Percentiles rank a stretch among this genome's conserved stretches.
These are phyloP conservation scores for Caenorhabditis sp. DNA, from an alignment of 2,888 invertebrate genomes.

Conservation along the genomic window DNA sequence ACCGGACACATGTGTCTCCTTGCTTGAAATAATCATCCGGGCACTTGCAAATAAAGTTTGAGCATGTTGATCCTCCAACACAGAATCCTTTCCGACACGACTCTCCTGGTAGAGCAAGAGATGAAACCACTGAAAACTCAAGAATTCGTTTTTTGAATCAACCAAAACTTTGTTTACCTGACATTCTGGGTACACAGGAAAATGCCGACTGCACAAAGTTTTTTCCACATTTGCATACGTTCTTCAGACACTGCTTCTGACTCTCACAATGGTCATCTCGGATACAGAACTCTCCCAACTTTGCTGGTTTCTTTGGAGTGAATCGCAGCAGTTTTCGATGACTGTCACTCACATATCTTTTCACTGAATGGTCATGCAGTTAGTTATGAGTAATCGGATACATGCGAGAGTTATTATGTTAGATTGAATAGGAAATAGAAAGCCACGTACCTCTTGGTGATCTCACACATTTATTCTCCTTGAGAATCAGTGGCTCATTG, in stretches of 20 bases:
- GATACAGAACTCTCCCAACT: conserved; percentile 60
- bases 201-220: conserved; percentile 57
- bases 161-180: conserved; percentile 19
- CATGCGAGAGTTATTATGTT: not conserved
- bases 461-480: conserved; percentile 70
- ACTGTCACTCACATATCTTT: conserved; percentile 48
- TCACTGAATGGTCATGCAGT: conserved; percentile 62
- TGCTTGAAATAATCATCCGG: conserved; percentile 65
- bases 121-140: conserved; percentile 71
- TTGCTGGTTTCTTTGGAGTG: conserved; percentile 59
- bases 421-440: not conserved
- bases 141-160: not conserved
- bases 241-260: conserved; percentile 55
- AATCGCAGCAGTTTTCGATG: conserved; percentile 50
- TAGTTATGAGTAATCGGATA: conserved; percentile 19
- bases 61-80: conserved; percentile 80
- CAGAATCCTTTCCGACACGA: conserved; percentile 77
- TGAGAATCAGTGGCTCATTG: conserved; percentile 67
- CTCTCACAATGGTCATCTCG: conserved; percentile 59
- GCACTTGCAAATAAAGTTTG: conserved; percentile 69
- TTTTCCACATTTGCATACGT: conserved; percentile 57
- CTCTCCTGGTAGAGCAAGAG: conserved; percentile 75
- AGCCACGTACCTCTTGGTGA: conserved; percentile 58
- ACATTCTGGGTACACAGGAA: conserved; percentile 60
- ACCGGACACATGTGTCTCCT: conserved; percentile 54